Percentiles rank a stretch among this genome's conserved stretches.
Conservation (phyloP, 2,113 vertebrate species). For the Etheostoma cragini region DNA sequence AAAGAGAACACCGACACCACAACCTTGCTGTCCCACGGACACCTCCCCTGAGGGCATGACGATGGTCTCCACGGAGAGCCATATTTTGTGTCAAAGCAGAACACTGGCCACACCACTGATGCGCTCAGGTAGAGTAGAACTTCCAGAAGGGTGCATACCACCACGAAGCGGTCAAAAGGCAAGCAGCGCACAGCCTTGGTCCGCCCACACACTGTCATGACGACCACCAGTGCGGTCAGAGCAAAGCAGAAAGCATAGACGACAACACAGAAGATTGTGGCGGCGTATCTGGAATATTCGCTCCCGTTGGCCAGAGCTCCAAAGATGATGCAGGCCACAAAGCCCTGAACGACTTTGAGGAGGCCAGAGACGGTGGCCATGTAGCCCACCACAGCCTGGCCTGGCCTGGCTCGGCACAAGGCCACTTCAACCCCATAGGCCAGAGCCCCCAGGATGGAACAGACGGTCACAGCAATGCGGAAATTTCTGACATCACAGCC, state of each 20-base stretch:
- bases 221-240: conserved; percentile 86
- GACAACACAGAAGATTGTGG: conserved; percentile 90
- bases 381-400: conserved; percentile 87
- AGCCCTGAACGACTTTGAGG: conserved; percentile 94
- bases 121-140: conserved; percentile 92
- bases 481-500: conserved; percentile 87
- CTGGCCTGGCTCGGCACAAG: conserved; percentile 88
- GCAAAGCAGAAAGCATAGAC: conserved; percentile 91
- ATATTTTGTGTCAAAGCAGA: conserved; percentile 93
- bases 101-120: conserved; percentile 92
- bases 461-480: conserved; percentile 89
- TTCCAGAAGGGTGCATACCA: conserved; percentile 88
- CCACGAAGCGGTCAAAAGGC: conserved; percentile 89
- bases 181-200: conserved; percentile 79
- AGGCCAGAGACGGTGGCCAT: conserved; percentile 93
- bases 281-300: conserved; percentile 83
- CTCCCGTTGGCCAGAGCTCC: conserved; percentile 88
- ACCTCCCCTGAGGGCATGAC: conserved; percentile 85
- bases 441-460: conserved; percentile 86
- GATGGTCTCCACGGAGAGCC: conserved; percentile 85
- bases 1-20: conserved; percentile 92
- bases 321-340: conserved; percentile 92
- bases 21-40: conserved; percentile 94
- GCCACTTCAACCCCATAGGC: conserved; percentile 87
- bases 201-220: conserved; percentile 87